A percentile compares a stretch with the other conserved stretches of the same genome.
phyloP scores from a whole-genome alignment of 2,888 invertebrate genomes.

The Apomyelois bistriatella region DNA sequence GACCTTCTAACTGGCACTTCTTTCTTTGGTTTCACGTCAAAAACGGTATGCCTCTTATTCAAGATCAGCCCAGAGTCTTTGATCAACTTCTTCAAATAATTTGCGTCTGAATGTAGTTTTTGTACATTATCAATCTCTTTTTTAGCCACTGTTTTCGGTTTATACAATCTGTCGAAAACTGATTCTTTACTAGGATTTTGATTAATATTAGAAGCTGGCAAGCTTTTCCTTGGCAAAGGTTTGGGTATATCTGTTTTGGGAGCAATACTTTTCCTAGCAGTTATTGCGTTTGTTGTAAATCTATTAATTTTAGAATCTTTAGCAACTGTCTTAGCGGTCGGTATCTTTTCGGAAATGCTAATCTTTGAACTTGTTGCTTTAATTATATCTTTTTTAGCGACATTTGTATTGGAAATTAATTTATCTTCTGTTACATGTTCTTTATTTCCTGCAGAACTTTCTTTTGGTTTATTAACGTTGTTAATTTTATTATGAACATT shows the following conservation, averaged over 20 bases:
- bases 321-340: too few relatives aligned
- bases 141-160: slow-evolving; percentile 45
- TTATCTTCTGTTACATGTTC: not conserved
- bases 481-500: not conserved
- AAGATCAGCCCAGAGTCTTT: slow-evolving; percentile 40
- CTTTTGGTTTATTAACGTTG: not conserved
- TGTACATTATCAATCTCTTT: slow-evolving; percentile 30
- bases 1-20: slow-evolving; percentile 51
- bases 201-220: slow-evolving; percentile 25
- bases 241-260: slow-evolving; percentile 24
- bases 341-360: slow-evolving; percentile 4
- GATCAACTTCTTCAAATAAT: slow-evolving; percentile 48
- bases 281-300: slow-evolving; percentile 15
- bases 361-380: slow-evolving; percentile 4
- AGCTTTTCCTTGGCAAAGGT: slow-evolving; percentile 34
- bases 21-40: slow-evolving; percentile 31
- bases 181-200: slow-evolving; percentile 35
- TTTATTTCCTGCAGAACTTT: not conserved
- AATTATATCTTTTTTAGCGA: not conserved
- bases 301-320: slow-evolving; percentile 6
- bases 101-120: slow-evolving; percentile 46
- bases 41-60: slow-evolving; percentile 47
- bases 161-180: slow-evolving; percentile 64
- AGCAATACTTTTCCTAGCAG: slow-evolving; percentile 31
- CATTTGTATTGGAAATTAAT: not conserved